Evolutionary conservation across 2,113 vertebrate species (phyloP).

Genomic region (Melanostigma gelatinosum): DNA sequence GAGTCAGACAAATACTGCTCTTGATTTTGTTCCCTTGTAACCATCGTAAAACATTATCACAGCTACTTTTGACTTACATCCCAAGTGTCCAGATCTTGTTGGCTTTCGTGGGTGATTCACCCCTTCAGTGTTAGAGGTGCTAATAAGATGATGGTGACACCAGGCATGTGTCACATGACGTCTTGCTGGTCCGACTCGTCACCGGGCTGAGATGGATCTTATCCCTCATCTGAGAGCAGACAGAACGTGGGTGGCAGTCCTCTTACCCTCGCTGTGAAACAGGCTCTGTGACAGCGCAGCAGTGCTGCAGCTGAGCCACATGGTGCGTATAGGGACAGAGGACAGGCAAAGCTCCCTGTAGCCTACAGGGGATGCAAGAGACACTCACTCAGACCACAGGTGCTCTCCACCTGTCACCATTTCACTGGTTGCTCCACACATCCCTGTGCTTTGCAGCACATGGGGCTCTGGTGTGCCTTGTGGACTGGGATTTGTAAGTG

Average conservation of each 20-base stretch:
- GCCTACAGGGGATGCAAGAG: conserved; percentile 56
- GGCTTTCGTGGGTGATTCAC: conserved; percentile 34
- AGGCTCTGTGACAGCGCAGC: conserved; percentile 61
- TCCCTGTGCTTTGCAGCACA: conserved; percentile 40
- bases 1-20: neutral
- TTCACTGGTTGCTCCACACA: conserved; percentile 40
- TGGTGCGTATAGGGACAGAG: conserved; percentile 58
- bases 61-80: conserved; percentile 17
- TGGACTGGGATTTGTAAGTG: neutral
- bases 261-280: conserved; percentile 57
- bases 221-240: conserved; percentile 64
- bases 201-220: conserved; percentile 53
- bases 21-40: conserved; percentile 13
- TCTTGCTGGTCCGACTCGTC: conserved; percentile 50
- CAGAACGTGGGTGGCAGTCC: conserved; percentile 65
- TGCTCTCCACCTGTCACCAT: conserved; percentile 58
- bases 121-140: conserved; percentile 52
- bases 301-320: conserved; percentile 67
- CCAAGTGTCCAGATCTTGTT: conserved; percentile 22
- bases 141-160: conserved; percentile 64
- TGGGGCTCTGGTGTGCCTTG: conserved; percentile 10
- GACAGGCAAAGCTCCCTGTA: conserved; percentile 29
- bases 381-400: conserved; percentile 59
- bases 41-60: conserved; percentile 16
- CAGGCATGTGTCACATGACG: conserved; percentile 64